Percentiles rank a stretch among this genome's conserved stretches.
Evolutionary conservation across 2,113 vertebrate genomes (phyloP).

Genomic region (Megaceryle torquata): DNA sequence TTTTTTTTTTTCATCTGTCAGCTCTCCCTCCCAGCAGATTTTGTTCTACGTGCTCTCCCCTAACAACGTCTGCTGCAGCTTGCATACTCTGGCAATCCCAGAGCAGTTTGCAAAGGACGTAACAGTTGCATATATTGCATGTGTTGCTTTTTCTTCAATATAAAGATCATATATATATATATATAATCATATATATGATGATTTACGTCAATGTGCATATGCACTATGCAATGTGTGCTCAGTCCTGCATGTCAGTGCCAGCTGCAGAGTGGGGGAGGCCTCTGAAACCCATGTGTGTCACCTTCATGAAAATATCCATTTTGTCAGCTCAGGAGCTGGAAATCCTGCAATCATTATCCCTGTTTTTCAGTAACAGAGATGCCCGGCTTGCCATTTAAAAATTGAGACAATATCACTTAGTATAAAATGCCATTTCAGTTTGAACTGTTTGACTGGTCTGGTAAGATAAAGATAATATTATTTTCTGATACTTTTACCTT

Average conservation of each 20-base stretch:
- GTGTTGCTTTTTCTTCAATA: neutral
- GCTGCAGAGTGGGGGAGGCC: neutral
- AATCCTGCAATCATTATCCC: neutral
- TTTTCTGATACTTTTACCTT: neutral
- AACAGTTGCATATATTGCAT: neutral
- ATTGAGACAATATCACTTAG: neutral
- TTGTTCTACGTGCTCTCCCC: neutral
- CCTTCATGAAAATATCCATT: neutral
- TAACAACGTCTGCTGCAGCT: neutral
- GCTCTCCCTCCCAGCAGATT: neutral
- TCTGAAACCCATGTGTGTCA: neutral
- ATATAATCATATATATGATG: too few species aligned
- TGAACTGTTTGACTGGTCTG: neutral
- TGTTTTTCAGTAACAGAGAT: neutral
- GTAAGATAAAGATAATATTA: neutral
- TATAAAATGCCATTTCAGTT: constrained; percentile 21
- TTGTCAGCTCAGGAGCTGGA: neutral
- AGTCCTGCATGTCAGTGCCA: neutral
- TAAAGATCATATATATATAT: too few species aligned
- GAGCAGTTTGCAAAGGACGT: neutral
- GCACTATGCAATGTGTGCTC: neutral
- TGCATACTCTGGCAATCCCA: neutral
- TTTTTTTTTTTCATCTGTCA: neutral
- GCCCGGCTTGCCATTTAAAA: neutral
- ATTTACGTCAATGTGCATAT: fast-evolving